Evolutionary conservation across 2,113 vertebrate species (phyloP).

Genomic region (Sclerurus mexicanus): DNA sequence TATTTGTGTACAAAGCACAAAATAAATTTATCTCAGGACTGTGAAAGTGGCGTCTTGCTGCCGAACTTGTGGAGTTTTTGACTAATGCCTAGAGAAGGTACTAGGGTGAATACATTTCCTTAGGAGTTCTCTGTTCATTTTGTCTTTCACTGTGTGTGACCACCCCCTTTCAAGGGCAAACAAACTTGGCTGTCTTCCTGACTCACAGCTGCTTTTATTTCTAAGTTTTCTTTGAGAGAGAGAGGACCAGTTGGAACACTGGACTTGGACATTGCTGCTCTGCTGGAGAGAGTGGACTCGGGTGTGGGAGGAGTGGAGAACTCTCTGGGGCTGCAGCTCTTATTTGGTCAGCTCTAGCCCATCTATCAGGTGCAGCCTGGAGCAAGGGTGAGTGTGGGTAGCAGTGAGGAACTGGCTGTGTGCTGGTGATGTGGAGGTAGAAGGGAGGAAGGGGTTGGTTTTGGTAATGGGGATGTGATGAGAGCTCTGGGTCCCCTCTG

Average conservation of each 20-base stretch:
- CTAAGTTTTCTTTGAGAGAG: conserved; percentile 54
- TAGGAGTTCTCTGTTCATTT: background rate
- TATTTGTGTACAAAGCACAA: background rate
- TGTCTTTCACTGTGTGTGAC: background rate
- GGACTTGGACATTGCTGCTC: background rate
- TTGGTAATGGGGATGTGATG: background rate
- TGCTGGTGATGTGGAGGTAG: background rate
- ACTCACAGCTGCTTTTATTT: conserved; percentile 17
- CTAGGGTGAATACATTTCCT: background rate
- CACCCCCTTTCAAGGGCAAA: conserved; percentile 46
- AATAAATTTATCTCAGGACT: background rate
- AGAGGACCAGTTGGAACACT: conserved; percentile 20
- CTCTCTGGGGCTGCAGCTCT: background rate
- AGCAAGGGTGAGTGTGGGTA: conserved; percentile 23
- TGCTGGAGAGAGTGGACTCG: background rate
- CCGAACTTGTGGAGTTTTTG: background rate
- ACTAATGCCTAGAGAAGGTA: background rate
- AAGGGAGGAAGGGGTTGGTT: background rate
- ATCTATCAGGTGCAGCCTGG: background rate
- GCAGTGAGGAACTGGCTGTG: background rate
- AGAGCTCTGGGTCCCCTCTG: background rate
- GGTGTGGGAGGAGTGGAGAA: background rate
- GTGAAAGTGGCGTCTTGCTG: background rate
- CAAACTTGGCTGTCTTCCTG: conserved; percentile 35
- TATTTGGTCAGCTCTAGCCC: background rate